Base-by-base conservation (phyloP, 2,888 invertebrate genomes). In the Brachyopa scutellaris region DNA sequence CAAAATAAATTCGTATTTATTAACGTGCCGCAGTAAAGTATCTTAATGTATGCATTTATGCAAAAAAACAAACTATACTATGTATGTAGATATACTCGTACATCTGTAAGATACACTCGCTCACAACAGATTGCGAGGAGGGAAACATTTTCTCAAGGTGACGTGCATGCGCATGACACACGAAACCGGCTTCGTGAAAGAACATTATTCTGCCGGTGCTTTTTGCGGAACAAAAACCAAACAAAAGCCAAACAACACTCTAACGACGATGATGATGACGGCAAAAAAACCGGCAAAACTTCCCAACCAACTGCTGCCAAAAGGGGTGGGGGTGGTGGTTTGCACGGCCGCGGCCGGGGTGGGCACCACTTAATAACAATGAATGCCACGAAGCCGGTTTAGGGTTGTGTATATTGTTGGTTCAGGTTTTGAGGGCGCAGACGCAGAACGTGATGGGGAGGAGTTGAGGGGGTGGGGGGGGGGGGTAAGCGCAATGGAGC, bases 81-180 rank as follows among this genome's bases (percentile, higher is more conserved):
- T 70, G 31, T 38, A 19, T 6, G 6, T 5, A 13, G 26, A n/a
- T 45, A 29, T 23, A 15, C 9, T 29, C 15, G 0, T 38, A 38
- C 19, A 29, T 29, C 7, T 42, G 47, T 49, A 31, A 6, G 11
- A 38, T 9, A 21, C 15, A 66, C 19, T n/a, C 11, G 13, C 40
- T 15, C 23, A 33, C 51, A 51, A 36, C 59, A 36, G 40, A 79
- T 55, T 70, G 66, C 70, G 55, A 77, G 55, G 66, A n/a, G n/a
- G n/a, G 55, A 82, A 82, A 70, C 6, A 59, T 70, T 55, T 70
- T 77, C 61, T 72, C 82, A 82, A 82, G 82, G 82, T 82, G 66
- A 82, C 33, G 77, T 70, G n/a, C 82, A 82, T 82, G 82, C 82
- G 82, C 82, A 66, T 11, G 66, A 17, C 9, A 38, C 26, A 3